phyloP scores from a whole-genome alignment of 2,797 vertebrate species.

The Dermochelys coriacea region DNA sequence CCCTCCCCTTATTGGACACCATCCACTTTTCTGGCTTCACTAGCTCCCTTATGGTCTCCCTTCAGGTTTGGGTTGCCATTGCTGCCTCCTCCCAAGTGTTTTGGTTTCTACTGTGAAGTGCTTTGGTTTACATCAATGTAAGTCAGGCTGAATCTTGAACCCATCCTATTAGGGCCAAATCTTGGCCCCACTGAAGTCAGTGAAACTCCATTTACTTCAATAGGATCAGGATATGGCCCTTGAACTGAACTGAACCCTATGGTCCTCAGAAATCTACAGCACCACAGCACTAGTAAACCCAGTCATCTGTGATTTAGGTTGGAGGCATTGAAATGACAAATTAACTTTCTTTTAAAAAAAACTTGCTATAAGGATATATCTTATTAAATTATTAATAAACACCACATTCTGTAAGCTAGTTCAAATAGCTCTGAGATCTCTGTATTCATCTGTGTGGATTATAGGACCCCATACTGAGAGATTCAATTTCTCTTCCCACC shows the following conservation, averaged over 20 bases:
- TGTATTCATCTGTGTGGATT: neutral
- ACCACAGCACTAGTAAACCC: neutral
- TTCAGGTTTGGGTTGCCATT: conserved; percentile 19
- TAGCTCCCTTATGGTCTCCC: conserved; percentile 59
- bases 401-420: neutral
- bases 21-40: neutral
- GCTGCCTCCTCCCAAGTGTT: neutral
- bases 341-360: neutral
- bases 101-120: too few relatives aligned
- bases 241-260: neutral
- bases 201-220: accelerated
- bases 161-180: neutral
- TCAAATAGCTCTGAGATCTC: neutral
- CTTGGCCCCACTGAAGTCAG: neutral
- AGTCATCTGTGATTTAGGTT: neutral
- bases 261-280: neutral
- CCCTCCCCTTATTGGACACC: neutral
- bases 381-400: neutral
- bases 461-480: neutral
- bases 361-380: neutral
- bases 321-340: neutral
- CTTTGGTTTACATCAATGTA: neutral
- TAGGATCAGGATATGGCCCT: neutral
- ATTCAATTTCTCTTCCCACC: neutral
- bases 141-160: accelerated